phyloP scores from a whole-genome alignment of 2,888 invertebrate genomes.

The Saturnia japonica region DNA sequence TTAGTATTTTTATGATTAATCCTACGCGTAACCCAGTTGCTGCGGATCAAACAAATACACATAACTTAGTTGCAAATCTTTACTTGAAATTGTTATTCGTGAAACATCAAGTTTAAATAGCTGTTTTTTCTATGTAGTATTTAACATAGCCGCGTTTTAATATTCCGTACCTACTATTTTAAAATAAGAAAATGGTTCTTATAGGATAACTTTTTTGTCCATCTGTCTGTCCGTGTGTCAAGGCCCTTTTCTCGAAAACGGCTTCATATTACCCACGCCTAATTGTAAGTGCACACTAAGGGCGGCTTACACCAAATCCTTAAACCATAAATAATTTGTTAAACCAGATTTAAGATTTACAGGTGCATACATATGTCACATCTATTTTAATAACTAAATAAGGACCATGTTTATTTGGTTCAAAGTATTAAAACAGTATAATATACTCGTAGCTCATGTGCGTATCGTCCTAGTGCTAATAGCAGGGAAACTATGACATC shows the following conservation, averaged over 20 bases:
- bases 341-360: no score
- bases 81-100: neutral
- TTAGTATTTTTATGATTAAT: conserved; percentile 70
- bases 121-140: neutral
- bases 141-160: no score
- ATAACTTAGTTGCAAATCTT: conserved; percentile 45
- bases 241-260: no score
- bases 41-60: conserved; percentile 32
- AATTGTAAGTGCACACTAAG: neutral
- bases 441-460: conserved; percentile 1
- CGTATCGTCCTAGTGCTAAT: conserved; percentile 20
- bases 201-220: no score
- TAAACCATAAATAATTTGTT: no score
- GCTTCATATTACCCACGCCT: no score
- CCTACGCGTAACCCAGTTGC: conserved; percentile 64
- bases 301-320: no score
- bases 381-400: conserved; percentile 8
- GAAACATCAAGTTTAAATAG: neutral
- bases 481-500: conserved; percentile 73
- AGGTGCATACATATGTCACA: no score
- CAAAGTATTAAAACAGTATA: conserved; percentile 12
- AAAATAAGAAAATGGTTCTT: no score
- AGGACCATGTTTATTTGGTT: conserved; percentile 6
- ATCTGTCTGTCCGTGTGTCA: no score
- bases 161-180: no score